Evolutionary conservation across 2,888 invertebrate genomes (phyloP), one percentile per base, ranked within the genome.

Genomic region (Pollenia angustigena): DNA sequence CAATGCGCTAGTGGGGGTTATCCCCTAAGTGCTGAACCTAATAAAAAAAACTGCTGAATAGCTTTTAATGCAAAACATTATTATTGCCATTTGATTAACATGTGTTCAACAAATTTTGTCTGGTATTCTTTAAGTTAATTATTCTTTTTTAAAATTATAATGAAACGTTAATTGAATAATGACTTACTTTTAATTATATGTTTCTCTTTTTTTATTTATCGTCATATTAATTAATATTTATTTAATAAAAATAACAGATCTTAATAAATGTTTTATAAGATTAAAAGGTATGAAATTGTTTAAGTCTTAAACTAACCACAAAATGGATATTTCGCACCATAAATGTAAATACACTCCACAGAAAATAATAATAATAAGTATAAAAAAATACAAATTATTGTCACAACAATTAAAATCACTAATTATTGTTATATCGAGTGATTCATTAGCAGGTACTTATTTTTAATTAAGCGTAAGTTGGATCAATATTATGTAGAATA

Each of bases 201-300:
- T 32, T 18, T 32, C 32, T n/a, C 23, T 80, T 42, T 69, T 82
- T 40, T 68, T 52, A 6, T 80, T 74, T 76, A 60, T 40, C 46
- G 46, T 7, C 54, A 23, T 50, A 12, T 40, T 46, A 52, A 60
- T 74, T n/a, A 60, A 56, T 9, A 68, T 54, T 46, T 60, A 1
- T 58, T 64, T 56, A 52, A 56, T 32, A 42, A 81, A 18, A 18
- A 56, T 86, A 84, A 68, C 88, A 91, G 91, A 90, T 90, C 76
- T 88, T 75, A 91, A 89, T 89, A 91, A 89, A 85, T 91, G 91
- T 88, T 91, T 91, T 87, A 91, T 92, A 78, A 89, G 87, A 89
- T 88, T 91, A 18, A 89, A 89, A 91, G 91, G 91, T 91, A 91
- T 75, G 66, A 42, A 75, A 75, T 16, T 44, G 14, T 12, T 48